Base-by-base conservation (phyloP, 2,797 vertebrate species). In the Myoxocephalus aenaeus region DNA sequence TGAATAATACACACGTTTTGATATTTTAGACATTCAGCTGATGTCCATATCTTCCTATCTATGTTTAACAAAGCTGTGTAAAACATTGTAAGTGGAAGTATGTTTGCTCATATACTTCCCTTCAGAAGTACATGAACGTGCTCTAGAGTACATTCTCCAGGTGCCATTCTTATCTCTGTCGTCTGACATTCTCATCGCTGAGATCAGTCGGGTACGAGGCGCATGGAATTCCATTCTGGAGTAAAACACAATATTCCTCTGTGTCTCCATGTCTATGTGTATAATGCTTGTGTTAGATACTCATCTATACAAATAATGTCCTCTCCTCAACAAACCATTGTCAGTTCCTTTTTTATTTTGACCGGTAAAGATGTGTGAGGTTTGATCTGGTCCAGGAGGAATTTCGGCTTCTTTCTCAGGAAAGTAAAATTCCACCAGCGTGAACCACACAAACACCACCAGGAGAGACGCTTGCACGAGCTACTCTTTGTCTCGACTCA, bases 101-200 rank as follows among this genome's bases (percentile, higher is more conserved):
- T 65, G 58, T 83, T 85, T 82, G 56, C 50, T 77, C 61, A 72
- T 81, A 71, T 77, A 1, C 68, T 82, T 82, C 72, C 77, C 66
- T 72, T 75, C 61, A n/a, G 66, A 69, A 51, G 65, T 58, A 40
- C 48, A 62, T 18, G 32, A 51, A 54, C n/a, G 4, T 78, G 77
- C 76, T 46, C 22, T 29, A 15, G 20, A 70, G 50, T 50, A 64
- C 89, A 92, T 92, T 90, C 87, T 86, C 83, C 75, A 83, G 88
- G 88, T 90, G 86, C 89, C 89, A 59, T 86, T 91, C 87, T 84
- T 91, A 93, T 93, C 91, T 90, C 77, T 70, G 85, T 83, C 42
- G 42, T 71, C 70, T 74, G 69, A 75, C 87, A 88, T 91, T 91
- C 84, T 79, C 86, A 79, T 91, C 64, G 20, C 59, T 62, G 70